Evolutionary conservation across 2,888 invertebrate species (phyloP).

Genomic region (Muschampia plurimacula): DNA sequence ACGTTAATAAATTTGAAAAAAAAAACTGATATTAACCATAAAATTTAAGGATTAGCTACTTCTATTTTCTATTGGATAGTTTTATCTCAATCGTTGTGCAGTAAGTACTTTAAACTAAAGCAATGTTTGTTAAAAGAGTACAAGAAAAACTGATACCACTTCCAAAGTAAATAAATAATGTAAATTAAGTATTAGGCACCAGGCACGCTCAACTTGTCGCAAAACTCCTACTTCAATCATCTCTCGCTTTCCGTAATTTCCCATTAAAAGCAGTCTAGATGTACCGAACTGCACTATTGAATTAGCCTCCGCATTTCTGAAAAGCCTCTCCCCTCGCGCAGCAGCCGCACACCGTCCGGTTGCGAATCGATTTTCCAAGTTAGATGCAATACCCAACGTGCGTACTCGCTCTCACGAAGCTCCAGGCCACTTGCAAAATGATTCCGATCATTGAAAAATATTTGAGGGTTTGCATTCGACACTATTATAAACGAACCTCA

Average conservation of each 20-base stretch:
- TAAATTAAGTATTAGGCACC: not conserved
- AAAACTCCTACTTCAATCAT: not conserved
- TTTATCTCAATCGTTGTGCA: too few relatives aligned
- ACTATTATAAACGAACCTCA: not conserved
- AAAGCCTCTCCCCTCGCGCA: constrained; percentile 17
- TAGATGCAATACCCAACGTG: constrained; percentile 30
- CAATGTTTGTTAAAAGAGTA: too few relatives aligned
- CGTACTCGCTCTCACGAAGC: constrained; percentile 16
- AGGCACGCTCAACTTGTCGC: not conserved
- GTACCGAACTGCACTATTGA: constrained; percentile 20
- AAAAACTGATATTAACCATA: too few relatives aligned
- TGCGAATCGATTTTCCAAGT: constrained; percentile 37
- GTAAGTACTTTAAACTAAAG: too few relatives aligned
- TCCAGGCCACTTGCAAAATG: constrained; percentile 11
- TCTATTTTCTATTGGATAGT: too few relatives aligned
- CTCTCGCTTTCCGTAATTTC: constrained; percentile 9
- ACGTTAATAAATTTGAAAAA: not conserved
- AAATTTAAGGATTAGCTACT: too few relatives aligned
- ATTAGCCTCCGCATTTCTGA: constrained; percentile 35
- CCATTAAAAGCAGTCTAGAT: constrained; percentile 11
- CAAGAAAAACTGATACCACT: too few relatives aligned
- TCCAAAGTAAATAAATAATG: too few relatives aligned
- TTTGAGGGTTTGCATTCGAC: not conserved
- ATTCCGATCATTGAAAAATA: constrained; percentile 23
- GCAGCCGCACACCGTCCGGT: constrained; percentile 24